A percentile compares a stretch with the other conserved stretches of the same genome.
phyloP scores from a whole-genome alignment of 1,140 invertebrate species.

The Mizuhopecten yessoensis region DNA sequence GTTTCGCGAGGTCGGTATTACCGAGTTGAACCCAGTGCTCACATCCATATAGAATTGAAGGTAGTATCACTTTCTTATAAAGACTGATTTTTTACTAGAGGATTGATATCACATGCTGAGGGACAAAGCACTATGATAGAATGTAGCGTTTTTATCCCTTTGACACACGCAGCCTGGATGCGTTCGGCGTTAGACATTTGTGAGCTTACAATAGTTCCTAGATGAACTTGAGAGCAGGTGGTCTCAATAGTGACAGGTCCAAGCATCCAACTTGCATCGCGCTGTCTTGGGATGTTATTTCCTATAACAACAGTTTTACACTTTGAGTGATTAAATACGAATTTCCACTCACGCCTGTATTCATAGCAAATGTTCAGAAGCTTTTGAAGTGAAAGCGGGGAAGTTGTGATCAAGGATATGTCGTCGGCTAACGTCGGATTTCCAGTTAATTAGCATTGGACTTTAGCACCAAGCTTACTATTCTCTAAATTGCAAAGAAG shows the following conservation, averaged over 20 bases:
- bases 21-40: no score
- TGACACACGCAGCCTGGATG: no score
- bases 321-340: slow-evolving; percentile 28
- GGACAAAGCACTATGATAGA: no score
- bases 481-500: not conserved
- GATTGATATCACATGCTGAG: no score
- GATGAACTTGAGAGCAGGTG: not conserved
- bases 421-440: not conserved
- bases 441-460: not conserved
- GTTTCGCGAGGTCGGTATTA: no score
- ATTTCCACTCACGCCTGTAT: not conserved
- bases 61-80: no score
- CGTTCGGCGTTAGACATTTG: no score
- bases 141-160: no score
- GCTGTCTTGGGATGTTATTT: not conserved
- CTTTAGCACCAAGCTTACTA: not conserved
- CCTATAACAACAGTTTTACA: slow-evolving; percentile 4
- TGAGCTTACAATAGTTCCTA: not conserved
- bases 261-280: not conserved
- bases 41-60: no score
- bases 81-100: no score
- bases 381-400: not conserved
- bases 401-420: not conserved
- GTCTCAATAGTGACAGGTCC: not conserved
- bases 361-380: not conserved